phyloP scores from a whole-genome alignment of 2,113 vertebrate species.

The Penelope pileata region DNA sequence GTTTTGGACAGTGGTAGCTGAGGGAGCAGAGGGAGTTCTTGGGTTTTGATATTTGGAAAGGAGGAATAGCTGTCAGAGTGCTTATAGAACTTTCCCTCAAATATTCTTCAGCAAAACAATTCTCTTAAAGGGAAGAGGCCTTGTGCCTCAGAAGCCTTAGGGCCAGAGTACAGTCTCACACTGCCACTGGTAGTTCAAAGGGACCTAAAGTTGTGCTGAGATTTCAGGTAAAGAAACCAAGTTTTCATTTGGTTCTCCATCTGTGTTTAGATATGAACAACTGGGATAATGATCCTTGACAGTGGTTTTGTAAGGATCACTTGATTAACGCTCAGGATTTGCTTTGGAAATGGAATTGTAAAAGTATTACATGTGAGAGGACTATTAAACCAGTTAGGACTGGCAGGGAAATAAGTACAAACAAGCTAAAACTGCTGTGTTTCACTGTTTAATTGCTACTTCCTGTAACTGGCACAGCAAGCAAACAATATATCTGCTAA shows the following conservation, averaged over 20 bases:
- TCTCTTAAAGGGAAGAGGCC: neutral
- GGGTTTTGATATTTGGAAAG: neutral
- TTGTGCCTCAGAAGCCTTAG: neutral
- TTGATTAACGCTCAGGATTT: neutral
- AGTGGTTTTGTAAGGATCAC: neutral
- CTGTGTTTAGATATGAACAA: neutral
- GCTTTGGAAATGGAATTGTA: neutral
- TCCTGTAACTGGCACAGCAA: slow-evolving; percentile 18
- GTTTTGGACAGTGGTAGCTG: neutral
- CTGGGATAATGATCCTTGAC: neutral
- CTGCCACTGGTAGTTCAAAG: neutral
- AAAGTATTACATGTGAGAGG: neutral
- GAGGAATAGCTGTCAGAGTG: neutral
- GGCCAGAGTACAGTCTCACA: neutral
- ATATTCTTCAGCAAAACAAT: neutral
- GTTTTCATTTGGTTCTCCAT: neutral
- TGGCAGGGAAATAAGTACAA: slow-evolving; percentile 6
- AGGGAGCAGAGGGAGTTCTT: neutral
- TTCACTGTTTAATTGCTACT: slow-evolving; percentile 8
- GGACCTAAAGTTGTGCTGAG: neutral
- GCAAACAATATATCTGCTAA: slow-evolving; percentile 36
- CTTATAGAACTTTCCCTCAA: neutral
- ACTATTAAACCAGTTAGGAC: neutral
- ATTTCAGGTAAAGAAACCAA: neutral
- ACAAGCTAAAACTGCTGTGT: neutral